phyloP scores from a whole-genome alignment of 2,888 invertebrate species.

The Phragmatobia fuliginosa region DNA sequence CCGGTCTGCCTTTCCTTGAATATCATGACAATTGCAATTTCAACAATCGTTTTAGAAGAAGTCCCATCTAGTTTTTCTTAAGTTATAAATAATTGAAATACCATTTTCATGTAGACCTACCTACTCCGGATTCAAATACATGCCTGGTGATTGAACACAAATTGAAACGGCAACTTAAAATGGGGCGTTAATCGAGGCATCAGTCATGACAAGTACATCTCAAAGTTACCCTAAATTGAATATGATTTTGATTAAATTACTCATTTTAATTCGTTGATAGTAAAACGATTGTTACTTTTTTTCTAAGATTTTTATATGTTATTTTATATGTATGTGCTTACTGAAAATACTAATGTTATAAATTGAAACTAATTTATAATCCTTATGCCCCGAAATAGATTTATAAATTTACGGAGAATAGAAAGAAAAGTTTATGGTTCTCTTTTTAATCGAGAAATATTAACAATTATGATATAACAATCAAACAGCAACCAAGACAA shows the following conservation, averaged over 20 bases:
- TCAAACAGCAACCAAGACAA: too few species aligned
- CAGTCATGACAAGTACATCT: not conserved
- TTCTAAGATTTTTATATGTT: too few species aligned
- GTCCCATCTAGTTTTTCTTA: not conserved
- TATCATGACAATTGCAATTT: too few species aligned
- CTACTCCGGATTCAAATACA: not conserved
- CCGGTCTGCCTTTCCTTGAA: too few species aligned
- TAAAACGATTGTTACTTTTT: not conserved
- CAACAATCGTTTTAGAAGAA: too few species aligned
- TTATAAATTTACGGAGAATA: not conserved
- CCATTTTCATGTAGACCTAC: not conserved
- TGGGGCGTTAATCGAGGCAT: not conserved
- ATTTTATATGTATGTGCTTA: not conserved
- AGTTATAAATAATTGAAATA: not conserved
- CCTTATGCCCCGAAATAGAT: not conserved
- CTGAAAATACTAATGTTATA: not conserved
- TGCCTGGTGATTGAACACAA: not conserved
- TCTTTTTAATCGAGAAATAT: not conserved
- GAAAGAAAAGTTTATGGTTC: not conserved
- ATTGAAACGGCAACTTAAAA: not conserved
- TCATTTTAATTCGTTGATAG: not conserved
- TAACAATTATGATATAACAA: too few species aligned
- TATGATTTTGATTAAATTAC: not conserved
- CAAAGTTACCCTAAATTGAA: conserved; percentile 2
- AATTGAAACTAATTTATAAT: not conserved